Evolutionary conservation across 2,797 vertebrate genomes (phyloP), one percentile per base, ranked within the genome.

Genomic region (Poliocrania exsul): DNA sequence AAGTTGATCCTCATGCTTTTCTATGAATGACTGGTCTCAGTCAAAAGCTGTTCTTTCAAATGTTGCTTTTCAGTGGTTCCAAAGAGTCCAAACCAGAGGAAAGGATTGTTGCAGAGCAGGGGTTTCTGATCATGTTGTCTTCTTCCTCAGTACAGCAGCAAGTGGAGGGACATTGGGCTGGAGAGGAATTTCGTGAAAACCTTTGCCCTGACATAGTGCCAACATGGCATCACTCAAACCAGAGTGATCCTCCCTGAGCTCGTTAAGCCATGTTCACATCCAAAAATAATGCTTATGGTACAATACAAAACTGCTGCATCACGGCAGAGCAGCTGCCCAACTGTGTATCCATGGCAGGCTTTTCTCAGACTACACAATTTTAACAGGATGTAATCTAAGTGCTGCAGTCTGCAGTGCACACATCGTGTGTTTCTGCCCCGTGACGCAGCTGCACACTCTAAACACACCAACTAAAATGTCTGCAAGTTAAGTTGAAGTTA

Each of bases 251-350:
- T 73, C 71, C 51, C 74, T 60, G 95, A 88, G 70, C 73, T 57
- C 67, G 29, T 53, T 81, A 60, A 95, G 79, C 71, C 61, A n/a
- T 8, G 51, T 6, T 80, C 49, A 86, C 38, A 74, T 56, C 40
- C 79, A 26, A 75, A 92, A 80, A 66, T 56, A 95, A 89, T 46
- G 84, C 56, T 66, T 58, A 6, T 7, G 35, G n/a, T 73, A 85
- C 61, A 89, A 73, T 4, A 60, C 46, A 83, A 67, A 93, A 86
- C n/a, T 67, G 74, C 69, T 86, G 79, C 87, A 91, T 82, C 81
- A 83, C 3, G 5, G 57, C 69, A 85, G 29, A 92, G 46, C 91
- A 94, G 82, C 57, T 77, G 53, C 42, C 75, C 46, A 67, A 46
- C 14, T 56, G 42, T 16, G 1, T 6, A 47, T 86, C 28, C 44